These are phyloP conservation scores for Lethocerus indicus DNA, from an alignment of 1,140 invertebrate genomes.

Conservation along the genomic window DNA sequence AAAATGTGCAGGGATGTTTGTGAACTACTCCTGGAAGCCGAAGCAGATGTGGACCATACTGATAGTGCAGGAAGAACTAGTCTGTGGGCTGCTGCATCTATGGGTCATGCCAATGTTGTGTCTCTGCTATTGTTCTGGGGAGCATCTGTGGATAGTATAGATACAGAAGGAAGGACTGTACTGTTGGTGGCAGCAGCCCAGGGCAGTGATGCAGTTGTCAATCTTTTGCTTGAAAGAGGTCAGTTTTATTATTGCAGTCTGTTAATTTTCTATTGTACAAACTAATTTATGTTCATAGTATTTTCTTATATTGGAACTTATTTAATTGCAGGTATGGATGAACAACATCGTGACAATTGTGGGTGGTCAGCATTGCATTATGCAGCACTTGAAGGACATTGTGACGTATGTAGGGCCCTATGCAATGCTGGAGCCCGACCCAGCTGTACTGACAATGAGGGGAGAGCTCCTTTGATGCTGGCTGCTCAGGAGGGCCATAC, in stretches of 20 bases:
- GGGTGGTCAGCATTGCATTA: slow-evolving; percentile 91
- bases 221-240: slow-evolving; percentile 69
- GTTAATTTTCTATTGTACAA: background rate
- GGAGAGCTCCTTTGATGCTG: slow-evolving; percentile 75
- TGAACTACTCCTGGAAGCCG: slow-evolving; percentile 66
- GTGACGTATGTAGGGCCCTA: slow-evolving; percentile 69
- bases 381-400: slow-evolving; percentile 82
- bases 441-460: slow-evolving; percentile 86
- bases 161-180: slow-evolving; percentile 79
- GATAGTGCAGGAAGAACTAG: slow-evolving; percentile 64
- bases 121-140: slow-evolving; percentile 72
- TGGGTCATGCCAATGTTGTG: slow-evolving; percentile 68
- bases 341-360: slow-evolving; percentile 77
- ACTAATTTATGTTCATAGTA: background rate
- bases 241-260: slow-evolving; percentile 2
- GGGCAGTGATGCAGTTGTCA: slow-evolving; percentile 64
- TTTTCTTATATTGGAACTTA: background rate
- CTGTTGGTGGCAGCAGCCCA: slow-evolving; percentile 74
- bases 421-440: slow-evolving; percentile 82
- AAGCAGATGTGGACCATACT: slow-evolving; percentile 70
- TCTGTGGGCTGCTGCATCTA: slow-evolving; percentile 67
- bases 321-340: slow-evolving; percentile 49
- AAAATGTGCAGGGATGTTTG: slow-evolving; percentile 45
- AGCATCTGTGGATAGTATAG: slow-evolving; percentile 75
- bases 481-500: slow-evolving; percentile 79